A percentile compares a stretch with the other conserved stretches of the same genome.
These are phyloP conservation scores for Drosophila prostipennis DNA, from an alignment of 2,888 invertebrate species.

Conservation along the genomic window DNA sequence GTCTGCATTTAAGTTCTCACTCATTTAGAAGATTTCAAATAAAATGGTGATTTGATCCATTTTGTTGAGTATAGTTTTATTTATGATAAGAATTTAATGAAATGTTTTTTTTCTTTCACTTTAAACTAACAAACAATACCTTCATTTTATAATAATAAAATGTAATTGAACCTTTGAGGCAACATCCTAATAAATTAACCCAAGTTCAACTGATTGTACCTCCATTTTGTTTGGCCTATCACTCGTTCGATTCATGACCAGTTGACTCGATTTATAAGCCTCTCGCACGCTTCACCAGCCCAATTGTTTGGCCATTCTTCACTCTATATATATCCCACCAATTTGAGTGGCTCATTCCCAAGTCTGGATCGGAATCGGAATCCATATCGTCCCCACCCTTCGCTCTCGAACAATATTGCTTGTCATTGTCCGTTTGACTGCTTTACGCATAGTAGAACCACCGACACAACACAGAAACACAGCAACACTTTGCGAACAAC, in stretches of 20 bases:
- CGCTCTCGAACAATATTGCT: slow-evolving; percentile 28
- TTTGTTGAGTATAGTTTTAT: no score
- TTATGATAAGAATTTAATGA: no score
- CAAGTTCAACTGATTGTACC: background rate
- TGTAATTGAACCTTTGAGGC: background rate
- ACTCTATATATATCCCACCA: slow-evolving; percentile 23
- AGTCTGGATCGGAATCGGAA: slow-evolving; percentile 7
- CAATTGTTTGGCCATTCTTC: slow-evolving; percentile 36
- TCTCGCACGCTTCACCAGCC: slow-evolving; percentile 18
- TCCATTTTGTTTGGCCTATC: slow-evolving; percentile 13
- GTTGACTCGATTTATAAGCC: slow-evolving; percentile 34
- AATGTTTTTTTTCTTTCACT: no score
- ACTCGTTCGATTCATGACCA: slow-evolving; percentile 22
- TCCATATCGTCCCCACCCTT: background rate
- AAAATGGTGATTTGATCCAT: no score
- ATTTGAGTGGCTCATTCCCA: slow-evolving; percentile 26
- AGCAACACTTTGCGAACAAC: slow-evolving; percentile 41
- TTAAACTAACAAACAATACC: no score
- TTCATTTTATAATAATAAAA: no score
- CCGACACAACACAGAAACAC: slow-evolving; percentile 1
- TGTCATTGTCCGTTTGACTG: slow-evolving; percentile 48
- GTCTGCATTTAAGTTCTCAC: no score
- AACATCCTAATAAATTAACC: background rate
- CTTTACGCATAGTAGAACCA: slow-evolving; percentile 31
- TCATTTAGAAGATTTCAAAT: no score